Base-by-base conservation (phyloP, 2,113 vertebrate species). In the Manacus vitellinus region DNA sequence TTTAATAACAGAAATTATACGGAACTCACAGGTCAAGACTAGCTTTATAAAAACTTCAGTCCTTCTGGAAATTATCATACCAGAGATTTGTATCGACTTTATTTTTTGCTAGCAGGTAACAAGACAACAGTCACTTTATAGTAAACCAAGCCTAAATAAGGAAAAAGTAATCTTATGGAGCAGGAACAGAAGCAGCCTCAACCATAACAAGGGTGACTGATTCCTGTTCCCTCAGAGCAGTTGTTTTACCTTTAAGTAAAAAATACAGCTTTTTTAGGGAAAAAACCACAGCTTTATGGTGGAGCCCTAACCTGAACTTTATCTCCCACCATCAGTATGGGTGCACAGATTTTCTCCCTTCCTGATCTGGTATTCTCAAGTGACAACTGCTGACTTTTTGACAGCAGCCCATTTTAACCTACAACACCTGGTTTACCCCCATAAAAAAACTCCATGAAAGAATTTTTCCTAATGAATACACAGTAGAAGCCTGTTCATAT, bases 381-480 rank as follows among this genome's bases (percentile, higher is more conserved):
- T 31, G 47, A 92, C 0, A 0, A 92, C 68, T 43, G 55, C 46
- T 79, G 81, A 85, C 37, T 94, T 86, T 71, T 54, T 74, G 61
- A 73, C 68, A 97, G 70, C 82, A 80, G 83, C 28, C 56, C 33
- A 11, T 91, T 92, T 83, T 88, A 85, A 93, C 83, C 37, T 82
- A 39, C 61, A 95, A 78, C 51, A 95, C 71, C 76, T 79, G 80
- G 76, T 81, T 52, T 78, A 72, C 44, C 41, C 47, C 56, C 70
- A 90, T 56, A 71, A 76, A 91, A 94, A 94, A 93, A 88, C 75
- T 82, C 88, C 23, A 23, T 74, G 51, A 25, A 85, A 97, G 76
- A 56, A 37, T 91, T 92, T 95, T 90, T 94, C 66, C 43, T 92
- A 94, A 97, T 92, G 75, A 95, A 85, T 72, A 59, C 73, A 76